Evolutionary conservation across 2,113 vertebrate species (phyloP).

Genomic region (Perognathus longimembris): DNA sequence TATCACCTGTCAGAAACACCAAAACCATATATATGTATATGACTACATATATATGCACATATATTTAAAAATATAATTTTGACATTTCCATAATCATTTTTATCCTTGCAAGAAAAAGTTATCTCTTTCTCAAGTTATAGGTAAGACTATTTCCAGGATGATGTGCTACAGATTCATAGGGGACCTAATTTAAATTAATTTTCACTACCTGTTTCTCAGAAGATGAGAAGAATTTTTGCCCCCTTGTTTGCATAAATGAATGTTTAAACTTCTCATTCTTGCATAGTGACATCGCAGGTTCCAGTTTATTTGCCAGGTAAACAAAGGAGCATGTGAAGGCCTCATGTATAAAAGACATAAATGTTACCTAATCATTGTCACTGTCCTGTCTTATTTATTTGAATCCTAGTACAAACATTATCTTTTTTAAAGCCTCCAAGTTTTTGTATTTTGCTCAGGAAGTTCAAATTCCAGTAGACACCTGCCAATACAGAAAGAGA

Average conservation of each 20-base stretch:
- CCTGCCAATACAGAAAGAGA: background rate
- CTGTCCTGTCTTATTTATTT: constrained; percentile 38
- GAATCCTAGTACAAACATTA: constrained; percentile 34
- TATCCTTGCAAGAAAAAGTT: constrained; percentile 23
- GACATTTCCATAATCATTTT: constrained; percentile 48
- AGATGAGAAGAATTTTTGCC: constrained; percentile 67
- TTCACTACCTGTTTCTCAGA: constrained; percentile 72
- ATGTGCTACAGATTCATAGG: background rate
- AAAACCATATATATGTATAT: background rate
- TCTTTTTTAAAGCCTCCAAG: constrained; percentile 43
- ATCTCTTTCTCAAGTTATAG: background rate
- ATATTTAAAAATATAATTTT: background rate
- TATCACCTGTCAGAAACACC: constrained; percentile 8
- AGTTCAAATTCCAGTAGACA: constrained; percentile 12
- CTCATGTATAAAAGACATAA: constrained; percentile 61
- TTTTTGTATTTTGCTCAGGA: background rate
- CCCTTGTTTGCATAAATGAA: constrained; percentile 80
- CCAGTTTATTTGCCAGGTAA: constrained; percentile 72
- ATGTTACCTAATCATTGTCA: constrained; percentile 54
- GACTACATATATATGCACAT: background rate
- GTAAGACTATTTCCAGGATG: constrained; percentile 22
- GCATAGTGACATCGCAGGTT: constrained; percentile 74
- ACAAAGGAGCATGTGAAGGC: constrained; percentile 80
- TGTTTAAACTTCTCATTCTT: constrained; percentile 78
- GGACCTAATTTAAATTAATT: constrained; percentile 41